Evolutionary conservation across 1,140 invertebrate species (phyloP).

Genomic region (Drosophila bocki): DNA sequence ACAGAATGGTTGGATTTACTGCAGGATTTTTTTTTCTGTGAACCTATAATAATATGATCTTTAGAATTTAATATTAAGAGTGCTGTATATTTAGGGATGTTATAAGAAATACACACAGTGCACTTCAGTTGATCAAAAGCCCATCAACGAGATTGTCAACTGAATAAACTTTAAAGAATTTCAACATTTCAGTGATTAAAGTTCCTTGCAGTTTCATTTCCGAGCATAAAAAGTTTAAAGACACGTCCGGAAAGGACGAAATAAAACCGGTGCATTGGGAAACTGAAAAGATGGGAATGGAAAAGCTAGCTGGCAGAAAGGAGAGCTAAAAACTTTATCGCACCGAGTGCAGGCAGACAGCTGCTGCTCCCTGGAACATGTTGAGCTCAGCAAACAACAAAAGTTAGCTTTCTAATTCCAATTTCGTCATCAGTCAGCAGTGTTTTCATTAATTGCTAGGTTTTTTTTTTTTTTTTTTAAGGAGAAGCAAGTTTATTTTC

Average conservation of each 20-base stretch:
- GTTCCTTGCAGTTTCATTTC: background rate
- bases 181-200: conserved; percentile 1
- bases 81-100: background rate
- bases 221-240: conserved; percentile 19
- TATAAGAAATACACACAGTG: too few species aligned
- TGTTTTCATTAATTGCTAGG: conserved; percentile 26
- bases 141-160: background rate
- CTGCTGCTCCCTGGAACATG: conserved; percentile 25
- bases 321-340: conserved; percentile 39
- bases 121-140: background rate
- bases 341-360: conserved; percentile 32
- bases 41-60: background rate
- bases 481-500: background rate
- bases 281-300: background rate
- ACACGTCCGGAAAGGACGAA: conserved; percentile 33
- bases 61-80: background rate
- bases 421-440: conserved; percentile 12
- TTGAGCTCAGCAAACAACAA: conserved; percentile 33
- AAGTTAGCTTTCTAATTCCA: conserved; percentile 28
- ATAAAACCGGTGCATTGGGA: conserved; percentile 15
- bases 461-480: background rate
- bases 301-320: background rate
- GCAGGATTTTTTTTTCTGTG: too few species aligned
- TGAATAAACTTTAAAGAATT: background rate
- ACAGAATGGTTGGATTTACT: too few species aligned